Conservation (phyloP, 2,113 vertebrate genomes). For the Formicarius rufipectus region DNA sequence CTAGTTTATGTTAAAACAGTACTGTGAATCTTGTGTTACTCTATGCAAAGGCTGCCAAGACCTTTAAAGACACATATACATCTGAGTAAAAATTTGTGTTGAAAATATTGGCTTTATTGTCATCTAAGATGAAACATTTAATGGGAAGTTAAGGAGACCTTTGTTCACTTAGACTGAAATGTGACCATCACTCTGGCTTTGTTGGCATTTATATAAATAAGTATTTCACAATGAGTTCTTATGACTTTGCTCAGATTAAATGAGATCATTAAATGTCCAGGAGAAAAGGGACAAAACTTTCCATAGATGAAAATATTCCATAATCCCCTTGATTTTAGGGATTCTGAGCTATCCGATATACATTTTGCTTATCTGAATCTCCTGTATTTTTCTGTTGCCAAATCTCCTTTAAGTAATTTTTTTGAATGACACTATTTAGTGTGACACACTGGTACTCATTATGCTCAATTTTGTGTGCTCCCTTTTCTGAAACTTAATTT, state of each 20-base stretch:
- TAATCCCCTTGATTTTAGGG: background rate
- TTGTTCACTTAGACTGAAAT: background rate
- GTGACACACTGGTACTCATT: background rate
- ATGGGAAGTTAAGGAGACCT: background rate
- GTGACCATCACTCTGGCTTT: background rate
- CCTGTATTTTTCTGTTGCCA: background rate
- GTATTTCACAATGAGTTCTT: background rate
- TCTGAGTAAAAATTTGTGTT: background rate
- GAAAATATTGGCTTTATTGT: background rate
- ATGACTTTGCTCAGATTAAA: background rate
- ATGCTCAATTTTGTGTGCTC: background rate
- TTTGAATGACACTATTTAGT: background rate
- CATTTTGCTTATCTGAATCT: background rate
- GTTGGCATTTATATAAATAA: background rate
- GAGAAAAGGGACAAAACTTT: background rate
- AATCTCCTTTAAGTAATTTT: background rate
- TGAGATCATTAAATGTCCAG: background rate
- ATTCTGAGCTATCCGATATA: background rate
- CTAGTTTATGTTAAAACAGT: background rate
- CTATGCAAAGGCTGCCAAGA: background rate
- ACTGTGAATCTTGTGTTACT: background rate
- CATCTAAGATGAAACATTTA: background rate
- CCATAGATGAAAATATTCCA: background rate
- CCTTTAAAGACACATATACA: background rate
- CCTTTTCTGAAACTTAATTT: background rate